Base-by-base conservation (phyloP, 2,797 vertebrate genomes). In the Macroramphosus scolopax region DNA sequence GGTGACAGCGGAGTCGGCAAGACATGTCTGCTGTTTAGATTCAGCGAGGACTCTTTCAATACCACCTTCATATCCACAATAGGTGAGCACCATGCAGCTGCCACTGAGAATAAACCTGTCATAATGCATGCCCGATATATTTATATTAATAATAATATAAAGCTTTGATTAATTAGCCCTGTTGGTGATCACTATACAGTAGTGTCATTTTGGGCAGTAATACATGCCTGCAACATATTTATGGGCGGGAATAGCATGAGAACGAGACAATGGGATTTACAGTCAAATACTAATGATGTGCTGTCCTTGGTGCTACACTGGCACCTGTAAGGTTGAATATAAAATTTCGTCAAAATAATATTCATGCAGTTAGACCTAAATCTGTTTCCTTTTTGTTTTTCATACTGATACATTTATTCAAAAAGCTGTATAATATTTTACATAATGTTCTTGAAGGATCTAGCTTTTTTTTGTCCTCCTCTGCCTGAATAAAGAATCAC, bases 51-150 rank as follows among this genome's bases (percentile, higher is more conserved):
- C 85, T 94, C 94, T 66, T 98, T 98, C 84, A 97, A 96, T 59
- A 94, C 95, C 89, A 96, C 95, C 84, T 96, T 96, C 89, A 98
- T 97, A 76, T 97, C 96, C 75, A 97, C 96, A 68, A 97, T 98
- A 89, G 96, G 96, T 97, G 87, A 93, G 94, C 33, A 70, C 56
- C 75, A n/a, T 37, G 71, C 51, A 63, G 59, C 57, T 73, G 74
- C 78, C 58, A 66, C 62, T 51, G 1, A 8, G 55, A 44, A 51
- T 51, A 46, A 35, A 70, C 60, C 51, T 45, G 42, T 40, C 29
- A 36, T 12, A 43, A 24, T 52, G 25, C 32, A 51, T 58, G 34
- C n/a, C n/a, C n/a, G n/a, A n/a, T n/a, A n/a, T n/a, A n/a, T 8
- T 11, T 16, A 3, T 31, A 35, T 44, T 4, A 18, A 17, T 14